Evolutionary conservation across 2,888 invertebrate species (phyloP), one percentile per base, ranked within the genome.

Genomic region (Neoascia interrupta): DNA sequence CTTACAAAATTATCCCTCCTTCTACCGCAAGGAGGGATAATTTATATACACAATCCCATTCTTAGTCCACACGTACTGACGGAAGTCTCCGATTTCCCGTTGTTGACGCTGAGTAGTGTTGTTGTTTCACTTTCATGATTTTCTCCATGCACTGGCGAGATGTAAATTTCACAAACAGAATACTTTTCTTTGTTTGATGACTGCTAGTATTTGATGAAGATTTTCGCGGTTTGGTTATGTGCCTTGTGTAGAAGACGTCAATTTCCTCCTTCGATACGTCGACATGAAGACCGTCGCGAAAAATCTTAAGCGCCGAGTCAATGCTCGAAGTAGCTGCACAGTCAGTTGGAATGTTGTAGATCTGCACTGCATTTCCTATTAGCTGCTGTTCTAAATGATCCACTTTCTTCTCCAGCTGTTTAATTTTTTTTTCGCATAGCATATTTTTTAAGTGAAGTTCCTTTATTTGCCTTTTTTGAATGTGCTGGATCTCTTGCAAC

Each of bases 21-120:
- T 26, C 26, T 36, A 54, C 34, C 45, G 26, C 53, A n/a, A n/a
- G n/a, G n/a, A n/a, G n/a, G n/a, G n/a, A n/a, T n/a, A n/a, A n/a
- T n/a, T n/a, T n/a, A 66, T 66, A 41, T 19, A 53, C 34, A 66
- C 45, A 26, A 15, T 45, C 10, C 54, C 47, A 36, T 54, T 54
- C 5, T 47, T 66, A 21, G 43, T 66, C 43, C 53, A 64, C 31
- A 53, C 63, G 23, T 64, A 64, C n/a, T 64, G 18, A 63, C 6
- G 53, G 51, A 43, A 16, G 18, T 28, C 41, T 56, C 53, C 15
- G 53, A n/a, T 37, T 16, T 54, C 11, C 26, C 37, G 16, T 39
- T 37, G 13, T 36, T 53, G 15, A 2, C 21, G 36, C 36, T 53
- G 23, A 39, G 16, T 15, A 54, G 15, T 39, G 26, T 23, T 39